phyloP scores from a whole-genome alignment of 1,140 invertebrate genomes.

The Pemphigus obesinymphae region DNA sequence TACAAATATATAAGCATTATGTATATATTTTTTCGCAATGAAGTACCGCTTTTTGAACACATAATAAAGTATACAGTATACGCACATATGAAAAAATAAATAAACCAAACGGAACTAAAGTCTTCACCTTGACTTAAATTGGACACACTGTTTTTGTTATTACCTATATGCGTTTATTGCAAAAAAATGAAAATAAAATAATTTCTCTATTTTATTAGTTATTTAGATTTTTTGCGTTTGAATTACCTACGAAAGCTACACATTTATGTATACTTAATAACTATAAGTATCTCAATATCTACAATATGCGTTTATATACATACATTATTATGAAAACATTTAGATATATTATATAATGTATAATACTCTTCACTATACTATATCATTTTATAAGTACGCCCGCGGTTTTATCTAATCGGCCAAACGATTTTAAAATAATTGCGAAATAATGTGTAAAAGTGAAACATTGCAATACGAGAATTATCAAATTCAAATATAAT shows the following conservation, averaged over 20 bases:
- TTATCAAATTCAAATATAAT: background rate
- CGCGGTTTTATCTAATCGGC: slow-evolving; percentile 11
- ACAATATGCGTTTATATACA: too few species aligned
- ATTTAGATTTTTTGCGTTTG: background rate
- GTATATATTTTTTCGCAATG: background rate
- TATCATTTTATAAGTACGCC: slow-evolving; percentile 24
- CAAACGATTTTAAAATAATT: slow-evolving; percentile 26
- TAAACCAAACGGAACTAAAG: slow-evolving; percentile 15
- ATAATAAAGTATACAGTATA: too few species aligned
- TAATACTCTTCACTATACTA: background rate
- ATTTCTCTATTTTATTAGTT: background rate
- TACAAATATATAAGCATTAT: too few species aligned
- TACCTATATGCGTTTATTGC: background rate
- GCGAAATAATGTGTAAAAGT: slow-evolving; percentile 12
- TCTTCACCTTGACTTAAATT: slow-evolving; percentile 16
- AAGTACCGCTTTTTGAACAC: background rate
- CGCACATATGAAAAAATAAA: background rate
- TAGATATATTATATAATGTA: too few species aligned
- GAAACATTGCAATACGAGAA: slow-evolving; percentile 11
- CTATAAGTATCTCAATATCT: too few species aligned
- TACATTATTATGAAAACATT: too few species aligned
- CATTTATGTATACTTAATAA: background rate
- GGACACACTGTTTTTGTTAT: background rate
- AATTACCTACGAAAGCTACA: background rate
- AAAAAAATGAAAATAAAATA: background rate